Evolutionary conservation across 2,888 invertebrate genomes (phyloP).

Genomic region (Labia minor): DNA sequence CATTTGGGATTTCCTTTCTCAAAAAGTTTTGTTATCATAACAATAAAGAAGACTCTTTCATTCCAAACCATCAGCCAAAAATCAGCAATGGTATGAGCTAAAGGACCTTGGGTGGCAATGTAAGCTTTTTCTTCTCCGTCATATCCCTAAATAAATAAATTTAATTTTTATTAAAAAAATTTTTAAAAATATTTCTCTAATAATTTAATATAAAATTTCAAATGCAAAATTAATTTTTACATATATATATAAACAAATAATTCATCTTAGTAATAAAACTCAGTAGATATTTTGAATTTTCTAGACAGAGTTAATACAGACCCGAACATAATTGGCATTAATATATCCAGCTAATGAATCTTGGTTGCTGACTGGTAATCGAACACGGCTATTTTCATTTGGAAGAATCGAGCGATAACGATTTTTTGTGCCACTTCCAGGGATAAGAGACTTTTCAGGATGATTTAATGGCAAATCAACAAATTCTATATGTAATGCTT

Average conservation of each 20-base stretch:
- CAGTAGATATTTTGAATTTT: background rate
- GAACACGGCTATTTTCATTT: constrained; percentile 76
- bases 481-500: constrained; percentile 69
- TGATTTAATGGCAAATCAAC: constrained; percentile 90
- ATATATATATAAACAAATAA: constrained; percentile 13
- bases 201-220: too few species aligned
- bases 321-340: constrained; percentile 89
- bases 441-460: constrained; percentile 79
- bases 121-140: constrained; percentile 77
- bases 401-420: constrained; percentile 82
- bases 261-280: constrained; percentile 17
- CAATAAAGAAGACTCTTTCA: constrained; percentile 49
- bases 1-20: constrained; percentile 79
- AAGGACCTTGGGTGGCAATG: constrained; percentile 87
- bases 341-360: constrained; percentile 63
- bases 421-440: constrained; percentile 80
- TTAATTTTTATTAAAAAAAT: background rate
- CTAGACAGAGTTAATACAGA: constrained; percentile 38
- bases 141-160: constrained; percentile 55
- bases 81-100: constrained; percentile 77
- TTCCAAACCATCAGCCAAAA: constrained; percentile 81
- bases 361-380: constrained; percentile 45
- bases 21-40: constrained; percentile 83
- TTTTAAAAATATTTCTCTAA: background rate
- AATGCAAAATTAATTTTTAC: too few species aligned